phyloP scores from a whole-genome alignment of 2,797 vertebrate genomes.

The Lagocephalus sceleratus region DNA sequence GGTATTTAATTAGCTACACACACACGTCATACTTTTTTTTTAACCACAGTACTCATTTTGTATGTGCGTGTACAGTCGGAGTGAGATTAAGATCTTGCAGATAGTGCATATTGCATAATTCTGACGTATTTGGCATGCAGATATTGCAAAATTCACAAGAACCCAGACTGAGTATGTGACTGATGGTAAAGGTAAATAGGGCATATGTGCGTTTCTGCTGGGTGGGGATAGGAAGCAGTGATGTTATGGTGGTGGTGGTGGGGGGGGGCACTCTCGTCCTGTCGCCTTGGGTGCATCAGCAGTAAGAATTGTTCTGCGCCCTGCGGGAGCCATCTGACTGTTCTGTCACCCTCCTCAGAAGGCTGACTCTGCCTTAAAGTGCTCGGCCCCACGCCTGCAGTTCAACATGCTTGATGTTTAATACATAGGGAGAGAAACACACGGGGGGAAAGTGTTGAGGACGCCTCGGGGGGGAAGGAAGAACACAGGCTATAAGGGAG shows the following conservation, averaged over 20 bases:
- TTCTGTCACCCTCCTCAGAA: constrained; percentile 67
- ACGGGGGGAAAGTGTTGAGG: constrained; percentile 45
- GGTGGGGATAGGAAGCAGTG: constrained; percentile 34
- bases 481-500: constrained; percentile 31
- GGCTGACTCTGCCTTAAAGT: constrained; percentile 59
- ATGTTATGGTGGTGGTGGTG: constrained; percentile 5
- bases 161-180: not conserved
- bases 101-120: no score
- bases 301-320: constrained; percentile 62
- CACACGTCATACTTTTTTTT: no score
- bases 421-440: constrained; percentile 41
- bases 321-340: constrained; percentile 66
- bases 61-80: no score
- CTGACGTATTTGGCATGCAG: no score
- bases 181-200: not conserved
- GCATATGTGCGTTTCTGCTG: constrained; percentile 18
- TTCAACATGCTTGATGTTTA: constrained; percentile 63
- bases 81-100: no score
- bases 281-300: constrained; percentile 68
- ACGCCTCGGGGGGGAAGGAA: constrained; percentile 40
- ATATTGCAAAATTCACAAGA: not conserved
- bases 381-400: constrained; percentile 43
- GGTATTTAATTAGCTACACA: no score
- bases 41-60: no score
- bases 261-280: constrained; percentile 44